These are phyloP conservation scores for Mimas tiliae DNA, from an alignment of 2,888 invertebrate genomes.

Conservation along the genomic window DNA sequence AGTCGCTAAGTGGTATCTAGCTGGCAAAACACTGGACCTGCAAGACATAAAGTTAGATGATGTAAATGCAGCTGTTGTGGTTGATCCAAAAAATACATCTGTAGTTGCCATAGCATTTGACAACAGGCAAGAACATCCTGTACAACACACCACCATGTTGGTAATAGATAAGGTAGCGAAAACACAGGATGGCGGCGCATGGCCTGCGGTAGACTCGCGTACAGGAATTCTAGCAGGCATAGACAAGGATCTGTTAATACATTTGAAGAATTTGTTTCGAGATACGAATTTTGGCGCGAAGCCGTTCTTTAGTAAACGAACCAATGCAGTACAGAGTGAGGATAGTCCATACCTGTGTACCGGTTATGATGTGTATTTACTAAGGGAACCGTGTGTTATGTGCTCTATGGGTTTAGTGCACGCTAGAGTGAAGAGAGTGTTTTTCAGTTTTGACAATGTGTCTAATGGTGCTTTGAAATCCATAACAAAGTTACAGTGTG, in stretches of 20 bases:
- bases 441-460: slow-evolving; percentile 86
- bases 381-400: slow-evolving; percentile 96
- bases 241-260: slow-evolving; percentile 60
- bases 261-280: slow-evolving; percentile 62
- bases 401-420: slow-evolving; percentile 98
- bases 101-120: slow-evolving; percentile 88
- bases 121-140: slow-evolving; percentile 85
- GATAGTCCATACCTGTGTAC: slow-evolving; percentile 93
- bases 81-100: slow-evolving; percentile 88
- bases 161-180: slow-evolving; percentile 93
- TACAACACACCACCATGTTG: slow-evolving; percentile 94
- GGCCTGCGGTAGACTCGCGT: slow-evolving; percentile 55
- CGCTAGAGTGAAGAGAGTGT: slow-evolving; percentile 92
- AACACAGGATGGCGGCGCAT: slow-evolving; percentile 92
- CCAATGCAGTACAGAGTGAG: slow-evolving; percentile 42
- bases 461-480: slow-evolving; percentile 89
- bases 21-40: slow-evolving; percentile 29
- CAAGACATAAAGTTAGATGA: slow-evolving; percentile 41
- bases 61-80: slow-evolving; percentile 83
- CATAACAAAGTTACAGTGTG: slow-evolving; percentile 89
- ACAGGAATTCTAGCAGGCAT: slow-evolving; percentile 60
- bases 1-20: slow-evolving; percentile 68
- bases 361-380: slow-evolving; percentile 92
- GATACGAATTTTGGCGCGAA: slow-evolving; percentile 78
- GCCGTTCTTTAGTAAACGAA: slow-evolving; percentile 59